Evolutionary conservation across 2,888 invertebrate genomes (phyloP), one percentile per base, ranked within the genome.

Genomic region (Pyrochroa serraticornis): DNA sequence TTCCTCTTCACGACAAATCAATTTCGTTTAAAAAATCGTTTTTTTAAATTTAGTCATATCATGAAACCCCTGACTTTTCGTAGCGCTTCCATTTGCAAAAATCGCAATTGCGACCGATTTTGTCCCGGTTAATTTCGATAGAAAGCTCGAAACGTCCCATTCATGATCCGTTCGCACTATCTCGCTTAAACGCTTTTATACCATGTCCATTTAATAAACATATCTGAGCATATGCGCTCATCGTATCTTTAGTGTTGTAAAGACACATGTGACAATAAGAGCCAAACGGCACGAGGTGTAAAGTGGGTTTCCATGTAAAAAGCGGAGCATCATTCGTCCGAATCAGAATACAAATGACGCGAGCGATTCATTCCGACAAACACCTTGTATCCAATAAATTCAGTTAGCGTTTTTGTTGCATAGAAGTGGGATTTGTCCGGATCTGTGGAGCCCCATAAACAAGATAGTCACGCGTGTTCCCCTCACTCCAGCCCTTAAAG

Each of bases 361-460:
- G 71, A 77, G 75, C 78, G 77, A 79, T 79, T 78, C 79, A 79
- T 80, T 79, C 77, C 76, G 76, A 77, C 78, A 77, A 80, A 80
- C 80, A 80, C 79, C 79, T 78, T 80, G 80, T 80, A 79, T 78
- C 79, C 79, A 79, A 80, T 80, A 80, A 80, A 80, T 79, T 79
- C 79, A 75, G 78, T 79, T 79, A 79, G 74, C 74, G 78, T 78
- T 79, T 77, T 78, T 78, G 79, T 78, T 76, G 76, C 75, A 72
- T 69, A 73, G 75, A 75, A 76, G 79, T 77, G 77, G 79, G 79
- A 79, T 80, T 79, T 79, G 79, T 79, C 70, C 73, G 77, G 79
- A 77, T 79, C 77, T 75, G 74, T 71, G 76, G 73, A 77, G 77
- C 75, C 77, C 75, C 79, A 79, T 79, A 79, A 79, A 79, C 79